Base-by-base conservation (phyloP, 2,888 invertebrate species). In the Callyntrura guangdongensis region DNA sequence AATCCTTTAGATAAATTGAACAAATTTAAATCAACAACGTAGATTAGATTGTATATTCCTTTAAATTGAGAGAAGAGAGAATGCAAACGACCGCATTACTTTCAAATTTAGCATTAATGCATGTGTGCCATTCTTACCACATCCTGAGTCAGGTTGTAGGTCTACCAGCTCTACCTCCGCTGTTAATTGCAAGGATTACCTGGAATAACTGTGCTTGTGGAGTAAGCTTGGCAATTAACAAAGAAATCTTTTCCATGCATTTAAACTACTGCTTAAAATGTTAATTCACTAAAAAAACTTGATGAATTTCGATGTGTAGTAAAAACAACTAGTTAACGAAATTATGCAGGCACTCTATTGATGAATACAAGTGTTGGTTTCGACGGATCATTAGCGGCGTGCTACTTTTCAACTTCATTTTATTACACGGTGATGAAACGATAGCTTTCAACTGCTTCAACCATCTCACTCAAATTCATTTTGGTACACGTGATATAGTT, bases 171-270 rank as follows among this genome's bases (percentile, higher is more conserved):
- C 8, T 12, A 61, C 61, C 6, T 56, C 56, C n/a, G 2, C 8
- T n/a, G 59, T 12, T 61, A 61, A 61, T 61, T 61, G 22, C 5
- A 61, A 61, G 9, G 17, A 36, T 69, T 27, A 72, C 11, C 17
- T 64, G 14, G 14, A 22, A 9, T 64, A 64, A 64, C 64, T 64
- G 27, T 22, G 8, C 64, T 64, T 14, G 1, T 25, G 25, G 25
- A 25, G 25, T 72, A 12, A 36, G 17, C 45, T 11, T 36, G 45
- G 11, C 47, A 72, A 72, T 72, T 72, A 56, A 20, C 45, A 17
- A n/a, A 17, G 17, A 45, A 72, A 20, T 14, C 27, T 45, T 27
- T 72, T 69, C 27, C 69, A 69, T 69, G 56, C 56, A 56, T 56
- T 61, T 22, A 64, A 67, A 27, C 67, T 67, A 36, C 36, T 36